These are phyloP conservation scores for Teleogryllus occipitalis DNA, from an alignment of 1,140 invertebrate genomes.

Conservation along the genomic window DNA sequence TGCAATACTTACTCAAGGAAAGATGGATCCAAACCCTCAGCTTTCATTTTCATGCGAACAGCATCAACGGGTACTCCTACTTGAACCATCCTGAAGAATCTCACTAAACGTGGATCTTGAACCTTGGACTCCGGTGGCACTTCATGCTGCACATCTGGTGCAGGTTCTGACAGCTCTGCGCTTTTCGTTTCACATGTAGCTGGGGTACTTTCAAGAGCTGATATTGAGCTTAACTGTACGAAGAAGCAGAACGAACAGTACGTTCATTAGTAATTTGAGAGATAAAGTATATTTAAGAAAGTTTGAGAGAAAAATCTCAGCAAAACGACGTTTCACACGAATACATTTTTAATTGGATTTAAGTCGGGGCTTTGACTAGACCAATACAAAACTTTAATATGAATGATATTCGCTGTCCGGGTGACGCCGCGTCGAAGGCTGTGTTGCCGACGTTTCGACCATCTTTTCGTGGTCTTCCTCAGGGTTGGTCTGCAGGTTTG, in stretches of 20 bases:
- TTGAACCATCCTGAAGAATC: slow-evolving; percentile 82
- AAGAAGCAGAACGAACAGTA: not conserved
- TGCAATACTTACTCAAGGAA: slow-evolving; percentile 59
- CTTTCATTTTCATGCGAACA: slow-evolving; percentile 71
- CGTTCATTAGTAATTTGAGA: too few relatives aligned
- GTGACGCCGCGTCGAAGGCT: too few relatives aligned
- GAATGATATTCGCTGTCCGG: too few relatives aligned
- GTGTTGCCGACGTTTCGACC: too few relatives aligned
- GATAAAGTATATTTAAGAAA: too few relatives aligned
- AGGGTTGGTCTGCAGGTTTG: too few relatives aligned
- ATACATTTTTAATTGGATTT: too few relatives aligned
- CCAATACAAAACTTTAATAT: too few relatives aligned
- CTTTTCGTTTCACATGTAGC: slow-evolving; percentile 22
- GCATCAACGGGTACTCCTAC: slow-evolving; percentile 71
- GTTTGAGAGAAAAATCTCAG: too few relatives aligned
- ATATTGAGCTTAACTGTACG: slow-evolving; percentile 22
- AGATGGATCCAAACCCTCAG: slow-evolving; percentile 70
- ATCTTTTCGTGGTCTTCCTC: too few relatives aligned
- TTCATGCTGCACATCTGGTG: slow-evolving; percentile 29
- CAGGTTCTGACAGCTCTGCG: slow-evolving; percentile 26
- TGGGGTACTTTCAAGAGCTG: slow-evolving; percentile 20
- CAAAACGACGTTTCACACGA: too few relatives aligned
- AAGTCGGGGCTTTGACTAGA: too few relatives aligned
- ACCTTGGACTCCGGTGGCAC: slow-evolving; percentile 28
- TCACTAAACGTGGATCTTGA: slow-evolving; percentile 59